Evolutionary conservation across 2,797 vertebrate genomes (phyloP).

Genomic region (Rhynchonycteris naso): DNA sequence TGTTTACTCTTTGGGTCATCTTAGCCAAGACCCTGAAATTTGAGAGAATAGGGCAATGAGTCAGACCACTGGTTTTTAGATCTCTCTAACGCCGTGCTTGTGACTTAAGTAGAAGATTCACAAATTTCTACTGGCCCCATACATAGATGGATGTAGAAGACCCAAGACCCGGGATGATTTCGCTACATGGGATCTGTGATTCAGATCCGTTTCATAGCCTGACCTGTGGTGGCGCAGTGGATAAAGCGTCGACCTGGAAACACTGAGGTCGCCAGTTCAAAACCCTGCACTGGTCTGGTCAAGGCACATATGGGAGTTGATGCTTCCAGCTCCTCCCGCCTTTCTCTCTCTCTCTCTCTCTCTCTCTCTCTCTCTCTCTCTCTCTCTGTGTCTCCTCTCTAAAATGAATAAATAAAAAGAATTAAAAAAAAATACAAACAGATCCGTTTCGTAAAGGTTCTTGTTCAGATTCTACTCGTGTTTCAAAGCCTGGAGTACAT

Average conservation of each 20-base stretch:
- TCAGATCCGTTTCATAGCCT: background rate
- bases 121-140: background rate
- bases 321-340: too few species aligned
- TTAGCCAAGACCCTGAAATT: background rate
- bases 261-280: too few species aligned
- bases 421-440: too few species aligned
- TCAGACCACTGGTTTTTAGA: background rate
- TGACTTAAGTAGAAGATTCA: background rate
- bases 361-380: too few species aligned
- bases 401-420: too few species aligned
- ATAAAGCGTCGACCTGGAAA: too few species aligned
- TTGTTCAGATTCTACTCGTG: constrained; percentile 3
- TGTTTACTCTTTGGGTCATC: background rate
- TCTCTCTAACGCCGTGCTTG: background rate
- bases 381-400: too few species aligned
- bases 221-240: too few species aligned
- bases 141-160: background rate
- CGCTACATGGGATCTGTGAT: background rate
- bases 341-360: too few species aligned
- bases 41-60: background rate
- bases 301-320: too few species aligned
- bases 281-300: too few species aligned
- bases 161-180: background rate
- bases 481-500: constrained; percentile 44
- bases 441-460: background rate